Percentiles rank a stretch among this genome's conserved stretches.
These are phyloP conservation scores for Cyphomyrus plagiostoma DNA, from an alignment of 2,113 vertebrate species.

Conservation along the genomic window DNA sequence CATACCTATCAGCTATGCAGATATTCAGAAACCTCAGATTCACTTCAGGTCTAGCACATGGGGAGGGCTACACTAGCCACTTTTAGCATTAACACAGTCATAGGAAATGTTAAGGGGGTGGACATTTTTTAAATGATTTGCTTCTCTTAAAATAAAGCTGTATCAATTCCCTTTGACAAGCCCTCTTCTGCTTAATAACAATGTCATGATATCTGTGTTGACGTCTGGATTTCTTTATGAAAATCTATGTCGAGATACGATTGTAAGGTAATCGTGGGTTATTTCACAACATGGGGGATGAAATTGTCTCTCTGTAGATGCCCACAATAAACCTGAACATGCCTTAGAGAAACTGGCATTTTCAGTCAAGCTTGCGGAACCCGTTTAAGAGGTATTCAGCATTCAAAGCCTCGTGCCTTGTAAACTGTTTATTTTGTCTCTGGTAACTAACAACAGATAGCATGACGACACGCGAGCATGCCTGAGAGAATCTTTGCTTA, in stretches of 20 bases:
- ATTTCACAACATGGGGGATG: neutral
- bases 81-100: neutral
- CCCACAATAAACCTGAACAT: neutral
- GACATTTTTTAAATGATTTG: neutral
- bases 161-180: neutral
- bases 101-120: neutral
- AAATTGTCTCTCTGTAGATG: neutral
- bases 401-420: neutral
- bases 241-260: neutral
- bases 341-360: neutral
- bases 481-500: slow-evolving; percentile 16
- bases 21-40: neutral
- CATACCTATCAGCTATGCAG: neutral
- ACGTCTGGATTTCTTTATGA: neutral
- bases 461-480: neutral
- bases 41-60: neutral
- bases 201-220: neutral
- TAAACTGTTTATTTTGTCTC: slow-evolving; percentile 21
- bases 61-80: neutral
- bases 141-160: neutral
- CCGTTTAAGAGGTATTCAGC: neutral
- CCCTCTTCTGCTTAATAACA: neutral
- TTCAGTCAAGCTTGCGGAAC: neutral
- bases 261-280: neutral
- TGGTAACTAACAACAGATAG: slow-evolving; percentile 20